These are phyloP conservation scores for Arothron firmamentum DNA, from an alignment of 2,113 vertebrate genomes.

Conservation along the genomic window DNA sequence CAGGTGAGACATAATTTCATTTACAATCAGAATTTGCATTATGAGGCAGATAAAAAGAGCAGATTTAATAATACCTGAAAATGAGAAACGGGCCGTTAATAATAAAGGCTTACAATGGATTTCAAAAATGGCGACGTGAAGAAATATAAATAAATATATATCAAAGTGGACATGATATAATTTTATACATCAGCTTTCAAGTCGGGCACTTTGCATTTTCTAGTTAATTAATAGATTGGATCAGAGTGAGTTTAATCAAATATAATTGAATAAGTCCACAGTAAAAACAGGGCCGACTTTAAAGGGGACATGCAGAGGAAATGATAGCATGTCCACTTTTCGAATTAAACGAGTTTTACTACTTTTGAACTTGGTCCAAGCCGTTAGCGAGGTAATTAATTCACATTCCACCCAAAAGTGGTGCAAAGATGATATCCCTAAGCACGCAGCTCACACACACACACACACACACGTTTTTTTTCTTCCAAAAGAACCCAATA, in stretches of 20 bases:
- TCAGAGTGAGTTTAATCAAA: conserved; percentile 82
- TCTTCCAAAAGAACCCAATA: conserved; percentile 37
- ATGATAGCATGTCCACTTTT: conserved; percentile 81
- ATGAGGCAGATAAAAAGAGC: conserved; percentile 43
- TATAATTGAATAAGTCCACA: conserved; percentile 81
- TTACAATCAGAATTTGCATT: conserved; percentile 56
- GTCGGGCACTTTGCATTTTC: conserved; percentile 75
- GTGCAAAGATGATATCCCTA: conserved; percentile 66
- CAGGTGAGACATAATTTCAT: conserved; percentile 45
- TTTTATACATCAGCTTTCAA: conserved; percentile 76
- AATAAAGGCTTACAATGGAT: conserved; percentile 42
- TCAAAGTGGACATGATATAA: conserved; percentile 76
- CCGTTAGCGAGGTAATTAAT: conserved; percentile 73
- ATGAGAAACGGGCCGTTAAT: conserved; percentile 34
- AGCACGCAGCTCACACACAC: conserved; percentile 23
- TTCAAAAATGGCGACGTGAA: conserved; percentile 33
- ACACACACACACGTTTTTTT: conserved; percentile 3
- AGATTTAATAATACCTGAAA: conserved; percentile 57
- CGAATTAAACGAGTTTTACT: conserved; percentile 82
- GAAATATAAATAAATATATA: conserved; percentile 71
- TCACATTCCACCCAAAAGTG: conserved; percentile 69
- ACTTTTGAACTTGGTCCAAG: conserved; percentile 80
- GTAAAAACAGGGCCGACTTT: conserved; percentile 79
- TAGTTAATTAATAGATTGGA: conserved; percentile 85
- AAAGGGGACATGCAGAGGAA: conserved; percentile 73